Base-by-base conservation (phyloP, 2,888 invertebrate genomes). In the Ischnura elegans region DNA sequence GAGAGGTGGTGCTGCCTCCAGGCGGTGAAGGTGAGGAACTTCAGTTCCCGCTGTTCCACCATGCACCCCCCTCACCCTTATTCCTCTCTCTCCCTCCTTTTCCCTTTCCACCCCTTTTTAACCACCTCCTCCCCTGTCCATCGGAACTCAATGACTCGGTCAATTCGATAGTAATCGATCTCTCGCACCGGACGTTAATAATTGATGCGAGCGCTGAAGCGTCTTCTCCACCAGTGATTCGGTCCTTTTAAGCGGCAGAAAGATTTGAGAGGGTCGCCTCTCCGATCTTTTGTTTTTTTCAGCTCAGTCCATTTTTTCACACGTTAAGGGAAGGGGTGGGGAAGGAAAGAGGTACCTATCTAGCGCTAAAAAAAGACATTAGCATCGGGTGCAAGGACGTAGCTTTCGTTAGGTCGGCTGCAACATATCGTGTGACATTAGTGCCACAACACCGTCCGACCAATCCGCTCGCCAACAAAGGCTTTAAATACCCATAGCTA, bases 81-180 rank as follows among this genome's bases (percentile, higher is more conserved):
- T 21, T 43, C 66, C 61, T 55, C 36, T 36, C 42, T 55, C 19
- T 36, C 29, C 2, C 45, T 10, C 85, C 85, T 43, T 42, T 21
- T 43, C 36, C n/a, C 29, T 55, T 29, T 36, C n/a, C 51, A 42
- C 25, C 36, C 29, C 13, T 36, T 45, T 36, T 42, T 45, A 45
- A n/a, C n/a, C n/a, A n/a, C 21, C 86, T 45, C 46, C 46, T 19
- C 25, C 55, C 61, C 90, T 76, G n/a, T 55, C 51, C 61, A 43
- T 61, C 61, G 66, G 90, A 90, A 66, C 90, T 90, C 61, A 61
- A 43, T 61, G 90, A 61, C 61, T 90, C 90, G 90, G 90, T 90
- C 90, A 90, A 90, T 90, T 90, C 90, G 90, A 90, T 90, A 90
- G n/a, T 16, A 61, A 90, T 90, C 90, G 90, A 61, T n/a, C 61